These are phyloP conservation scores for Poecilia velifera DNA, from an alignment of 2,797 vertebrate genomes.

Conservation along the genomic window DNA sequence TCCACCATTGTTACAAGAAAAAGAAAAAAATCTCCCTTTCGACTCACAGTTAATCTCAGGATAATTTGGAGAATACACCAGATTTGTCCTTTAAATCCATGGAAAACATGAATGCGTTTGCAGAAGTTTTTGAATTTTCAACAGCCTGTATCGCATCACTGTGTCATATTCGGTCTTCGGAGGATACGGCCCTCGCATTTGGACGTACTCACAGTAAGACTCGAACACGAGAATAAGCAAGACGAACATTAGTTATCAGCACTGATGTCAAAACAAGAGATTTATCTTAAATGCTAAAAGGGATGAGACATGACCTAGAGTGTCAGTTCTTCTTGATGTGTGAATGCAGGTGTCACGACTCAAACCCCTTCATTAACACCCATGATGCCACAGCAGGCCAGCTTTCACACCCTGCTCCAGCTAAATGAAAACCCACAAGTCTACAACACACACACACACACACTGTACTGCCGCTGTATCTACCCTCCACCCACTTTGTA, in stretches of 20 bases:
- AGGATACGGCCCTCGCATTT: background rate
- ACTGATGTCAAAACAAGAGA: background rate
- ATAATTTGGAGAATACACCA: background rate
- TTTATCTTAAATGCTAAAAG: background rate
- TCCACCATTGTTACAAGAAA: too few species aligned
- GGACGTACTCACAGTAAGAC: background rate
- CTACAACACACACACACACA: background rate
- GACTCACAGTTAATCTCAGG: too few species aligned
- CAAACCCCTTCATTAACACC: conserved; percentile 51
- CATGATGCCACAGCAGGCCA: conserved; percentile 31
- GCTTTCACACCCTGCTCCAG: conserved; percentile 48
- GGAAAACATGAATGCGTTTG: too few species aligned
- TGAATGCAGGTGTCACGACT: background rate
- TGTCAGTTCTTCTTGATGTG: background rate
- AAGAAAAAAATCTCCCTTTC: too few species aligned
- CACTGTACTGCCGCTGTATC: background rate
- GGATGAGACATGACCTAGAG: background rate
- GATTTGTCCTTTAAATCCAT: too few species aligned
- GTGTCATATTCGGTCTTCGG: background rate
- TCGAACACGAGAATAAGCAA: background rate
- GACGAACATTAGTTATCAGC: background rate
- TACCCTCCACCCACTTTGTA: background rate
- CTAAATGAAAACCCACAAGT: conserved; percentile 49
- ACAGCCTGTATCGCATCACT: too few species aligned
- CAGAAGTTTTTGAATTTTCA: too few species aligned